Evolutionary conservation across 2,888 invertebrate genomes (phyloP), one percentile per base, ranked within the genome.

Genomic region (Pyrrhosoma nymphula): DNA sequence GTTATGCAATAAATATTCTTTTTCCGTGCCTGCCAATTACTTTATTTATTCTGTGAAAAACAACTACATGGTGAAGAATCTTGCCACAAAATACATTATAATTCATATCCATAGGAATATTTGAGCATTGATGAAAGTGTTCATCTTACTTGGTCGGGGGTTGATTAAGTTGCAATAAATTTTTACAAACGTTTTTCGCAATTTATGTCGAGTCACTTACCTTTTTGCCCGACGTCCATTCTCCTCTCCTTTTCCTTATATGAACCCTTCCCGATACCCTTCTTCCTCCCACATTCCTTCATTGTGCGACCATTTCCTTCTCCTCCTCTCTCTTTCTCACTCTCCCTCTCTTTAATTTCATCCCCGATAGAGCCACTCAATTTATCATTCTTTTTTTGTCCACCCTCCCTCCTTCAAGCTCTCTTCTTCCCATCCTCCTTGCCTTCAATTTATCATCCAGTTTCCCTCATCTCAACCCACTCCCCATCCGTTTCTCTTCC

Each of bases 301-400:
- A 56, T 90, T 56, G 55, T 90, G n/a, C 30, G n/a, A 90, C 56
- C 90, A 55, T 56, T 30, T 90, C 56, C 56, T 89, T 35, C 39
- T 89, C 35, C 26, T 23, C 18, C 39, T 90, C 18, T 90, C 26
- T 23, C 39, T 23, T 18, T 20, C 47, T 14, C 56, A 4, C 26
- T 14, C 0, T 47, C 16, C 30, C 47, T 90, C 90, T 12, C 90
- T 90, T 20, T 90, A 56, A 56, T 90, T 90, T 56, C 56, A n/a
- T 56, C 55, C 35, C n/a, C 16, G 56, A n/a, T 55, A 30, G 56
- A 47, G 14, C 55, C 18, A 55, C 14, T 90, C 90, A 56, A 90
- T 90, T 90, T 90, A 90, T 90, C 56, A 56, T 90, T 56, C 90
- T 90, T 90, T 90, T 56, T 90, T 56, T 90, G 56, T 90, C 55